phyloP scores from a whole-genome alignment of 1,140 invertebrate genomes.

The Ericerus pela region DNA sequence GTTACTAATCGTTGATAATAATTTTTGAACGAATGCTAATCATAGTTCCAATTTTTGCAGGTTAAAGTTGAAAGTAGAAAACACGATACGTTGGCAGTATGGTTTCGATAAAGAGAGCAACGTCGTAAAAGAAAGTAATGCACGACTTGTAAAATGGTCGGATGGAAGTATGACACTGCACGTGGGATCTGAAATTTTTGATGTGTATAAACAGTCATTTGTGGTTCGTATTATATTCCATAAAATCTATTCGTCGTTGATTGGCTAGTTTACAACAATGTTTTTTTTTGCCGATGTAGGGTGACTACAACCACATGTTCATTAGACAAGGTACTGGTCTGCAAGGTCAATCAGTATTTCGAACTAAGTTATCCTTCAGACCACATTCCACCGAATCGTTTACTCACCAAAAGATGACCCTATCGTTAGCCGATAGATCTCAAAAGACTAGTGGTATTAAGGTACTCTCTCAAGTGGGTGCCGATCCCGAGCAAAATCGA shows the following conservation, averaged over 20 bases:
- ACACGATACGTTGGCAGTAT: constrained; percentile 93
- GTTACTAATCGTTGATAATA: neutral
- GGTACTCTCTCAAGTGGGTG: constrained; percentile 83
- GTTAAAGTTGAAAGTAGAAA: constrained; percentile 87
- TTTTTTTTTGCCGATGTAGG: constrained; percentile 36
- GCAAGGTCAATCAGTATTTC: constrained; percentile 92
- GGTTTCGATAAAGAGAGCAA: constrained; percentile 69
- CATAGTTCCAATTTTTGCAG: constrained; percentile 29
- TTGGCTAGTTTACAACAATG: neutral
- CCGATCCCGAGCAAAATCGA: constrained; percentile 83
- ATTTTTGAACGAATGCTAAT: neutral
- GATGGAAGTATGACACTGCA: constrained; percentile 97
- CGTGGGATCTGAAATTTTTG: constrained; percentile 93
- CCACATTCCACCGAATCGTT: constrained; percentile 96
- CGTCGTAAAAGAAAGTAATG: constrained; percentile 81
- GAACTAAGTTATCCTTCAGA: constrained; percentile 90
- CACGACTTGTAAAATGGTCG: constrained; percentile 89
- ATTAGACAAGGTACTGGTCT: constrained; percentile 94
- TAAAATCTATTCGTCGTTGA: neutral
- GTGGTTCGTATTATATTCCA: constrained; percentile 37
- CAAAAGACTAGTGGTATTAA: constrained; percentile 93
- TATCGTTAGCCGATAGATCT: constrained; percentile 92
- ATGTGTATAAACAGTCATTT: constrained; percentile 85
- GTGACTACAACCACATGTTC: constrained; percentile 88
- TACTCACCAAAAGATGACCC: constrained; percentile 96